A percentile compares a stretch with the other conserved stretches of the same genome.
phyloP scores from a whole-genome alignment of 2,797 vertebrate species.

The Oceanodroma leucorhoa region DNA sequence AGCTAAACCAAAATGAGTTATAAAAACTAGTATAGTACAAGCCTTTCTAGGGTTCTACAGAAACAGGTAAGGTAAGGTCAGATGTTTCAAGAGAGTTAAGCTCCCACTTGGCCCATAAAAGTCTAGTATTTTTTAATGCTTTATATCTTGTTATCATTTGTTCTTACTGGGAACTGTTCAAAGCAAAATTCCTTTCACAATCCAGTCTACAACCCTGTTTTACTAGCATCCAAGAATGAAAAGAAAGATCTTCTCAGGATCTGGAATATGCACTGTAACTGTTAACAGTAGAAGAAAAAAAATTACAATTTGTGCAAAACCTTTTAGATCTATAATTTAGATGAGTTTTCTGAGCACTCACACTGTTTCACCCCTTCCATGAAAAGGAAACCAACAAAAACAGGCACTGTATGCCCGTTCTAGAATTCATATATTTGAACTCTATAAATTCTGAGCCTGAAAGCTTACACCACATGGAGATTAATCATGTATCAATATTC shows the following conservation, averaged over 20 bases:
- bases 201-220: background rate
- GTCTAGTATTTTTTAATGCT: background rate
- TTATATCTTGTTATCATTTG: background rate
- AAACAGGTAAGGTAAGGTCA: background rate
- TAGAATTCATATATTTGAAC: background rate
- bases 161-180: background rate
- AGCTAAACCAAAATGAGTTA: background rate
- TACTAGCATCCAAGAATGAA: background rate
- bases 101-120: background rate
- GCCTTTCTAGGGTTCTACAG: background rate
- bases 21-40: background rate
- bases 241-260: background rate
- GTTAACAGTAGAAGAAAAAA: background rate
- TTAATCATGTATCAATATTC: background rate
- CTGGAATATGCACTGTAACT: background rate
- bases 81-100: background rate
- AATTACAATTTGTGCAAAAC: background rate
- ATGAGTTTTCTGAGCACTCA: background rate
- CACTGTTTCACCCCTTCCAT: background rate
- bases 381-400: background rate
- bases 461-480: background rate
- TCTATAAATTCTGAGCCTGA: background rate
- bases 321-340: background rate
- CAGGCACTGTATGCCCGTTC: background rate
- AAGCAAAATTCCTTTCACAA: background rate